phyloP scores from a whole-genome alignment of 2,797 vertebrate genomes.

The Pangasius krempfi region DNA sequence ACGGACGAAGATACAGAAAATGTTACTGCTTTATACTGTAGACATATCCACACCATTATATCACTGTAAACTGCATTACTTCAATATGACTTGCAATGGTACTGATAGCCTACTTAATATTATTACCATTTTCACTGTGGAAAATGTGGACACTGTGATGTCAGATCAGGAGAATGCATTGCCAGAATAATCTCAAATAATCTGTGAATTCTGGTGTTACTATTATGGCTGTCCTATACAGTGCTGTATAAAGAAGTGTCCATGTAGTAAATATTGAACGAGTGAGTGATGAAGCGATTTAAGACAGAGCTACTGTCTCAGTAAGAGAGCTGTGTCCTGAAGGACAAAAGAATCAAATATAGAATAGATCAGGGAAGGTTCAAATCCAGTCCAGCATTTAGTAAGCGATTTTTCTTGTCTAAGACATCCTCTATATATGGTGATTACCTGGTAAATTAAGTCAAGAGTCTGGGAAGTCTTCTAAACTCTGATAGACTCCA shows the following conservation, averaged over 20 bases:
- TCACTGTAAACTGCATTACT: neutral
- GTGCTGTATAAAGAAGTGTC: neutral
- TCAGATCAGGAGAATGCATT: neutral
- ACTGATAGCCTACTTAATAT: neutral
- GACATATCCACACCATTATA: neutral
- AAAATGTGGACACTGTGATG: too few species aligned
- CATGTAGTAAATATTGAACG: slow-evolving; percentile 10
- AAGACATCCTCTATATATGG: neutral
- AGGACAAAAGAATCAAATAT: neutral
- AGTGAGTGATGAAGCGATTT: neutral
- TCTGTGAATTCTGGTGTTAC: neutral
- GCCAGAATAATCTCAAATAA: neutral
- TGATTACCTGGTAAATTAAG: slow-evolving; percentile 12
- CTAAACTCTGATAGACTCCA: too few species aligned
- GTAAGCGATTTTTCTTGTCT: neutral
- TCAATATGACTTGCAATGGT: neutral
- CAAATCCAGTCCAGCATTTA: neutral
- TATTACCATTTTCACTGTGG: neutral
- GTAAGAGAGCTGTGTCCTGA: neutral
- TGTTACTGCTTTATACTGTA: neutral
- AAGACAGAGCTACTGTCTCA: neutral
- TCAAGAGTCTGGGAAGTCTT: neutral
- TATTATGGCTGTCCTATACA: neutral
- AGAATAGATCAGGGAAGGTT: neutral
- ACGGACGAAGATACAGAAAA: neutral